These are phyloP conservation scores for Mycalesis mineus DNA, from an alignment of 2,888 invertebrate species.

Conservation along the genomic window DNA sequence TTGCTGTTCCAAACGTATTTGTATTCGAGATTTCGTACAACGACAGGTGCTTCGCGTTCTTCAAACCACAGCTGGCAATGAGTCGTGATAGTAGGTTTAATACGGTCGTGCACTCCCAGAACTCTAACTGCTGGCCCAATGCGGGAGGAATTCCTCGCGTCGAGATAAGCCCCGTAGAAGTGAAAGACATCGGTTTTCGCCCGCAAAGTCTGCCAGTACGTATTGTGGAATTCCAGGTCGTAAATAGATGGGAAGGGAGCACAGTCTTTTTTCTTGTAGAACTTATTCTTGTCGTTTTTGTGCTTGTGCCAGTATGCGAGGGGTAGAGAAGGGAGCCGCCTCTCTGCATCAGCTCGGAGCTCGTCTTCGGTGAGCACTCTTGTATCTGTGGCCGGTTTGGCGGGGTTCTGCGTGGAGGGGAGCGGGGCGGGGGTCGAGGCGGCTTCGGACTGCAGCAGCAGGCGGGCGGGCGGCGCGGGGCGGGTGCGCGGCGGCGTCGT, in stretches of 20 bases:
- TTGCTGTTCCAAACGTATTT: conserved; percentile 96
- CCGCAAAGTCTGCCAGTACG: conserved; percentile 93
- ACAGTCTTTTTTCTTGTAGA: conserved; percentile 83
- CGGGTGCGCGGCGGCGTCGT: conserved; percentile 37
- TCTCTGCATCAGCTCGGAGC: conserved; percentile 86
- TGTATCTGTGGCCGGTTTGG: conserved; percentile 43
- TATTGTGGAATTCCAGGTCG: conserved; percentile 94
- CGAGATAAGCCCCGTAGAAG: conserved; percentile 93
- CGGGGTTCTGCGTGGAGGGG: conserved; percentile 38
- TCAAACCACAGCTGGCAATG: conserved; percentile 95
- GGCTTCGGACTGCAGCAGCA: conserved; percentile 37
- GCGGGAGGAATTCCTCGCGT: conserved; percentile 85
- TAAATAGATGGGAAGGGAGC: conserved; percentile 92
- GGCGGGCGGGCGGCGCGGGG: conserved; percentile 34
- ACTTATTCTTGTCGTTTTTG: conserved; percentile 86
- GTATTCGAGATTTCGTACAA: conserved; percentile 90
- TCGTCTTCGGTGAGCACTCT: conserved; percentile 82
- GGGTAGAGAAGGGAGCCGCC: conserved; percentile 89
- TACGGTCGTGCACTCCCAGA: conserved; percentile 92
- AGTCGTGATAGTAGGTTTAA: conserved; percentile 88
- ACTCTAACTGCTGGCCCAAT: conserved; percentile 91
- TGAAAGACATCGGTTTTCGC: conserved; percentile 93
- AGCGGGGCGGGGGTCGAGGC: conserved; percentile 31
- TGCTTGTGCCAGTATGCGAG: conserved; percentile 91
- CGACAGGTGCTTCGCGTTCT: conserved; percentile 87